phyloP scores from a whole-genome alignment of 2,888 invertebrate genomes.

The Epinotia demarniana region DNA sequence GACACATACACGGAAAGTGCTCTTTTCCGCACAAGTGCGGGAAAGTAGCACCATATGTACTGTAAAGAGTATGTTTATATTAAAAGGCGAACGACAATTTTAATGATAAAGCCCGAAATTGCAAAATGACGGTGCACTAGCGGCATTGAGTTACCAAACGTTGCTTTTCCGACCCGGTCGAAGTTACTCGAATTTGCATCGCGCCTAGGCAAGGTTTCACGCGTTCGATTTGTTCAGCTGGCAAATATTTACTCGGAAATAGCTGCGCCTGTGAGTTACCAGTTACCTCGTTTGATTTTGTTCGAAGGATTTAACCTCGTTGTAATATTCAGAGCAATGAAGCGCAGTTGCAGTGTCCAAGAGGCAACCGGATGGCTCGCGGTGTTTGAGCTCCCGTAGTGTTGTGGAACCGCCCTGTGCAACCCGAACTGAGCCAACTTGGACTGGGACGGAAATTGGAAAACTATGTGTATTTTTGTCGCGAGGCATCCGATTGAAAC shows the following conservation, averaged over 20 bases:
- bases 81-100: constrained; percentile 23
- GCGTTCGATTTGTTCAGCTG: constrained; percentile 6
- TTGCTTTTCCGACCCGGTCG: constrained; percentile 5
- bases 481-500: too few species aligned
- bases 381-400: too few species aligned
- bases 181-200: constrained; percentile 20
- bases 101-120: constrained; percentile 20
- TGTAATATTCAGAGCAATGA: neutral
- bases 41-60: too few species aligned
- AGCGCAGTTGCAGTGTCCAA: too few species aligned
- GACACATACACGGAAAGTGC: too few species aligned
- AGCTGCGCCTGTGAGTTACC: constrained; percentile 1
- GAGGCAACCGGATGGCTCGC: too few species aligned
- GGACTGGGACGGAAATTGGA: too few species aligned
- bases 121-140: constrained; percentile 1
- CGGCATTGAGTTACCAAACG: constrained; percentile 5
- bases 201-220: neutral
- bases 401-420: too few species aligned
- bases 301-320: neutral
- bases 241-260: constrained; percentile 10
- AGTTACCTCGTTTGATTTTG: constrained; percentile 22
- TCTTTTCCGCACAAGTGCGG: too few species aligned
- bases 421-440: too few species aligned
- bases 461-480: too few species aligned
- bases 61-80: too few species aligned